Evolutionary conservation across 2,113 vertebrate genomes (phyloP), one percentile per base, ranked within the genome.

Genomic region (Istiophorus platypterus): DNA sequence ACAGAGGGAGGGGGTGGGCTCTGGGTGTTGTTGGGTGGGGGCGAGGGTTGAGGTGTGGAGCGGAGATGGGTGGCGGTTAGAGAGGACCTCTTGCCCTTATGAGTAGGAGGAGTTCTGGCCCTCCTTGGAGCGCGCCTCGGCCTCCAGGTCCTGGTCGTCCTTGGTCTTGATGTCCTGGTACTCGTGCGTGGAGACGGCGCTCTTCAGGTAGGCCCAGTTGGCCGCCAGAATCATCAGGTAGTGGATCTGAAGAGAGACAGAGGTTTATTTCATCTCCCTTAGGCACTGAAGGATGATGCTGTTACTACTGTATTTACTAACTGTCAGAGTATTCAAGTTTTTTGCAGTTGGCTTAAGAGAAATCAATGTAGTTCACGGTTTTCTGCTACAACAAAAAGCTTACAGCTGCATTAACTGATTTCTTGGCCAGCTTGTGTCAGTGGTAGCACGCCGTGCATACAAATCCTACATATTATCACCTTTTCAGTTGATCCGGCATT

Each of bases 131-230:
- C 97, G 97, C 81, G 97, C 97, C 95, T 99, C 98, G 86, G 98
- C 98, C 93, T 99, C 97, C 93, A 99, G 96, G 85, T 99, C 98
- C 90, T 97, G 97, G 91, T 99, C 98, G 91, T 99, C 98, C 96
- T 98, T 98, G 95, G 97, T 97, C 97, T 99, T 99, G 96, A 98
- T 97, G 96, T 98, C 98, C 84, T 99, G 98, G 96, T 99, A 99
- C 92, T 96, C 97, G 94, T 99, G 98, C 93, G 97, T 98, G 96
- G 97, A 97, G 93, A 96, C 97, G 1, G 97, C 97, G 82, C 97
- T 97, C 97, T 97, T 99, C 96, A 99, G 97, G 95, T 99, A 99
- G 92, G 97, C 98, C 98, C 98, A 99, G 96, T 99, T 99, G 93
- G 98, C 98, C 81, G 96, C 96, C 95, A 99, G 92, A 95, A 99